Evolutionary conservation across 2,113 vertebrate species (phyloP).

Genomic region (Brachionichthys hirsutus): DNA sequence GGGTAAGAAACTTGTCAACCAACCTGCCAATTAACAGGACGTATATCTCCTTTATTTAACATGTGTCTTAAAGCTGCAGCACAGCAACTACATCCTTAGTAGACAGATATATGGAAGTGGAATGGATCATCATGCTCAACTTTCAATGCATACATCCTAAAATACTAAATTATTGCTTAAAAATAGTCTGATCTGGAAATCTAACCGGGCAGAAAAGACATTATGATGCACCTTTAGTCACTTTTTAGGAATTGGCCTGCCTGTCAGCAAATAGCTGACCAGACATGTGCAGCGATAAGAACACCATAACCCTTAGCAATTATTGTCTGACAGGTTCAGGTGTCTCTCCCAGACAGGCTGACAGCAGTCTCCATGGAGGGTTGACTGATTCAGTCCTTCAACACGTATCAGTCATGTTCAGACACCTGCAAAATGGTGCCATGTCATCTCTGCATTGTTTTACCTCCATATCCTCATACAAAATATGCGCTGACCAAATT

Average conservation of each 20-base stretch:
- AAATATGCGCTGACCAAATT: background rate
- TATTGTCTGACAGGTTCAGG: constrained; percentile 61
- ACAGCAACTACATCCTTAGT: background rate
- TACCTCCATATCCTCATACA: background rate
- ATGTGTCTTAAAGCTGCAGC: no score
- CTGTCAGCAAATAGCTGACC: constrained; percentile 61
- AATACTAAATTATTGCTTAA: background rate
- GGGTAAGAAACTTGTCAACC: background rate
- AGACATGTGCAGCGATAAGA: constrained; percentile 34
- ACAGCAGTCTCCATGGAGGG: constrained; percentile 31
- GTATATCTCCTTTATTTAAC: background rate
- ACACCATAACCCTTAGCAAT: constrained; percentile 61
- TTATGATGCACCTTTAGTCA: constrained; percentile 9
- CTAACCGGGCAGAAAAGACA: constrained; percentile 26
- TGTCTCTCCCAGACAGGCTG: constrained; percentile 29
- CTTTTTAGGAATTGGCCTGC: constrained; percentile 38
- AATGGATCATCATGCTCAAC: background rate
- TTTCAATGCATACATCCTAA: background rate
- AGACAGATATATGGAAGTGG: background rate
- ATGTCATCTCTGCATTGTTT: background rate
- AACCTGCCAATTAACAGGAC: background rate
- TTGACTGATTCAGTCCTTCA: constrained; percentile 23
- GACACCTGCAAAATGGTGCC: background rate
- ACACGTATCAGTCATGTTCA: constrained; percentile 28
- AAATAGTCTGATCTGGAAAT: constrained; percentile 8